These are phyloP conservation scores for Girardinus metallicus DNA, from an alignment of 2,797 vertebrate genomes.

Conservation along the genomic window DNA sequence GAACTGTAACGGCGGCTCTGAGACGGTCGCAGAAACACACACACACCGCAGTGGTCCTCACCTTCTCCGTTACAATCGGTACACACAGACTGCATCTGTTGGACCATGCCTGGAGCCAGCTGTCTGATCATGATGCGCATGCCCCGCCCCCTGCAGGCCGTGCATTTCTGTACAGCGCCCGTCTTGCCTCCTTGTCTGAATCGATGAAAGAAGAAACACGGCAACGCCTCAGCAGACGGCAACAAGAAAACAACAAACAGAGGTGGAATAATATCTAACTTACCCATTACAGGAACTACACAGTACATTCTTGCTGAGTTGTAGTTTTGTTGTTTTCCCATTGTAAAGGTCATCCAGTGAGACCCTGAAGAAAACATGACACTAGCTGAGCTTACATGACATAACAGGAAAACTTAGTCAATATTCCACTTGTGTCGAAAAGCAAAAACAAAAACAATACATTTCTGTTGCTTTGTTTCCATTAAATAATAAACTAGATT, in stretches of 20 bases:
- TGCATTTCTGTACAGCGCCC: constrained; percentile 96
- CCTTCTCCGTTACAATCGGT: constrained; percentile 98
- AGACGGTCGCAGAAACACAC: neutral
- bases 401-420: too few relatives aligned
- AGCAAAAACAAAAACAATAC: too few relatives aligned
- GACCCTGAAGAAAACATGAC: constrained; percentile 80
- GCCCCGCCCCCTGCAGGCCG: constrained; percentile 93
- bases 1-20: neutral
- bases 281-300: constrained; percentile 97
- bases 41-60: constrained; percentile 55
- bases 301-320: constrained; percentile 99
- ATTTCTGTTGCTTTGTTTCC: too few relatives aligned
- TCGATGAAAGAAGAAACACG: neutral
- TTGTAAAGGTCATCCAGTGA: constrained; percentile 98
- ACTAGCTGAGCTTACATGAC: too few relatives aligned
- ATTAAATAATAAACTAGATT: too few relatives aligned
- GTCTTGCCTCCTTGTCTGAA: constrained; percentile 96
- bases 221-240: neutral
- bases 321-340: constrained; percentile 98
- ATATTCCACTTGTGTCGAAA: too few relatives aligned
- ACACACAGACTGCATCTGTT: constrained; percentile 99
- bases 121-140: constrained; percentile 98
- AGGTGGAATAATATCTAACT: constrained; percentile 63
- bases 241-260: neutral
- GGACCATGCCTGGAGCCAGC: constrained; percentile 97